A percentile compares a stretch with the other conserved stretches of the same genome.
These are phyloP conservation scores for Oxytorus armatus DNA, from an alignment of 2,888 invertebrate genomes.

Conservation along the genomic window DNA sequence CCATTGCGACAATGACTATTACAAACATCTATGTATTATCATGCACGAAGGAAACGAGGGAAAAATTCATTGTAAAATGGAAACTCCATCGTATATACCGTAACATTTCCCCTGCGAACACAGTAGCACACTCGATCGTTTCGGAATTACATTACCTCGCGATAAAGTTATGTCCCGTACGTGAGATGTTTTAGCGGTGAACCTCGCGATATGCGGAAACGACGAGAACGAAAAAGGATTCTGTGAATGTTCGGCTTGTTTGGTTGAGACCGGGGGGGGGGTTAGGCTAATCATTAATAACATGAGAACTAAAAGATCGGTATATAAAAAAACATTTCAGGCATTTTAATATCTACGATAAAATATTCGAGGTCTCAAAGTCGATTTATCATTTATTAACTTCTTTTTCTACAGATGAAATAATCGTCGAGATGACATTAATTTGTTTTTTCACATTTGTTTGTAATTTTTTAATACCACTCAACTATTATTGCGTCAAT, in stretches of 20 bases:
- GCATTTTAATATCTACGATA: no score
- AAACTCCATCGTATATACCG: conserved; percentile 1
- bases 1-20: conserved; percentile 48
- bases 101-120: conserved; percentile 19
- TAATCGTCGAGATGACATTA: no score
- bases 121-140: conserved; percentile 58
- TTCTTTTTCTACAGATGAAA: no score
- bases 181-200: conserved; percentile 52
- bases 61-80: conserved; percentile 56
- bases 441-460: no score
- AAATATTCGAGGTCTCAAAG: no score
- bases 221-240: conserved; percentile 33
- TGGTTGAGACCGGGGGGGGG: background rate
- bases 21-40: conserved; percentile 21
- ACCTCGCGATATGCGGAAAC: conserved; percentile 14
- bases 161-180: conserved; percentile 61
- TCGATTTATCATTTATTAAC: no score
- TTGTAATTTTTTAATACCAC: no score
- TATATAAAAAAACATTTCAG: no score
- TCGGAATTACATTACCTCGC: conserved; percentile 57
- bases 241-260: conserved; percentile 21
- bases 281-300: background rate
- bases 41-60: conserved; percentile 27
- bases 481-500: no score
- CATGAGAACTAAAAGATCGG: no score